These are phyloP conservation scores for Sylvilagus bachmani DNA, from an alignment of 2,113 vertebrate genomes.

Conservation along the genomic window DNA sequence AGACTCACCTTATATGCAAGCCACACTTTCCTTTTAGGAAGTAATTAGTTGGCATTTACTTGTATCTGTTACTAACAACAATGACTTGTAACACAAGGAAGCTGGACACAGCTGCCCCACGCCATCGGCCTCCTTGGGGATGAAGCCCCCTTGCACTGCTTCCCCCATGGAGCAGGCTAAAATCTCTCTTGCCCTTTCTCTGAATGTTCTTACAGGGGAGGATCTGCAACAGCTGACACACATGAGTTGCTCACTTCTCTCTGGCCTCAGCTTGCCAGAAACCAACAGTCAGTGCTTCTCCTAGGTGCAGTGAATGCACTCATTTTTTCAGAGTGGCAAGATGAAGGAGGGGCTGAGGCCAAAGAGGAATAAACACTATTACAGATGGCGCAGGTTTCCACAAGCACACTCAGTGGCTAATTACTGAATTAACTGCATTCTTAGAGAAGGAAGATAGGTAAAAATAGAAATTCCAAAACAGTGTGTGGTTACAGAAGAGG, in stretches of 20 bases:
- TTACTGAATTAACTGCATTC: background rate
- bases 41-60: background rate
- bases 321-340: background rate
- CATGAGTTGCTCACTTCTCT: fast-evolving
- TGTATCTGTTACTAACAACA: background rate
- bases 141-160: background rate
- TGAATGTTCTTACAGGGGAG: background rate
- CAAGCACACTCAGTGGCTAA: background rate
- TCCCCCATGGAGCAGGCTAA: background rate
- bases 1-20: background rate
- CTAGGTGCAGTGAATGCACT: background rate
- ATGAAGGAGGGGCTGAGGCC: background rate
- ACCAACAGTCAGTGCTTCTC: background rate
- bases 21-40: background rate
- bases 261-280: background rate
- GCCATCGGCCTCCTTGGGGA: background rate
- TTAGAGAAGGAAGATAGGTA: background rate
- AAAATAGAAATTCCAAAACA: slow-evolving; percentile 2
- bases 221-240: background rate
- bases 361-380: background rate
- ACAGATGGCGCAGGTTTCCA: background rate
- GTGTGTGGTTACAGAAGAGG: background rate
- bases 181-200: background rate
- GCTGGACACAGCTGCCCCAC: background rate
- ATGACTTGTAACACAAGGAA: background rate